These are phyloP conservation scores for Aphaenogaster ashmeadi DNA, from an alignment of 1,140 invertebrate genomes.

Conservation along the genomic window DNA sequence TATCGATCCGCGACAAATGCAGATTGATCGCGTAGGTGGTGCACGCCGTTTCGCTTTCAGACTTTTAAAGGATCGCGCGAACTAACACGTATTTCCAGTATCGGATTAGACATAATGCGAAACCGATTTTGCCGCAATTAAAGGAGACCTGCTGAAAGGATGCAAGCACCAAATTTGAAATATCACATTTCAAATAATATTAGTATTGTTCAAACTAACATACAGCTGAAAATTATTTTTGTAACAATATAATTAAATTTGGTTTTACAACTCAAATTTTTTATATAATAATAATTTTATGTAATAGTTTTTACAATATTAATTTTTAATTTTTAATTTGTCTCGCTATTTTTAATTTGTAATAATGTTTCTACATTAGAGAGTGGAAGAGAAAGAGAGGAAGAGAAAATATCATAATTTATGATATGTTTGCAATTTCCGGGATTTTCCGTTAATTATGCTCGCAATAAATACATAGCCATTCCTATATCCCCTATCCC, in stretches of 20 bases:
- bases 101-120: neutral
- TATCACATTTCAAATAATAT: neutral
- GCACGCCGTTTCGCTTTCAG: conserved; percentile 39
- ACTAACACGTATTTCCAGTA: conserved; percentile 17
- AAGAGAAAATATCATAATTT: neutral
- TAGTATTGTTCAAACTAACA: neutral
- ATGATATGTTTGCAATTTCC: neutral
- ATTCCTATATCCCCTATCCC: neutral
- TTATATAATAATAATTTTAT: neutral
- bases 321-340: conserved; percentile 4
- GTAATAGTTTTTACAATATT: neutral
- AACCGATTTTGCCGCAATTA: conserved; percentile 26
- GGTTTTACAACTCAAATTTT: neutral
- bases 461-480: conserved; percentile 3
- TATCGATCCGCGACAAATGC: conserved; percentile 59
- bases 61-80: conserved; percentile 25
- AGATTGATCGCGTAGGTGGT: conserved; percentile 59
- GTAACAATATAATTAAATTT: neutral
- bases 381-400: neutral
- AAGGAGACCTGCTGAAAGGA: neutral
- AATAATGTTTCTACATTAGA: neutral
- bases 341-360: neutral
- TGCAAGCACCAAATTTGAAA: neutral
- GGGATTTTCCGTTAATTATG: conserved; percentile 35
- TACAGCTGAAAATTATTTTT: neutral